Evolutionary conservation across 2,113 vertebrate species (phyloP), one percentile per base, ranked within the genome.

Genomic region (Aix galericulata): DNA sequence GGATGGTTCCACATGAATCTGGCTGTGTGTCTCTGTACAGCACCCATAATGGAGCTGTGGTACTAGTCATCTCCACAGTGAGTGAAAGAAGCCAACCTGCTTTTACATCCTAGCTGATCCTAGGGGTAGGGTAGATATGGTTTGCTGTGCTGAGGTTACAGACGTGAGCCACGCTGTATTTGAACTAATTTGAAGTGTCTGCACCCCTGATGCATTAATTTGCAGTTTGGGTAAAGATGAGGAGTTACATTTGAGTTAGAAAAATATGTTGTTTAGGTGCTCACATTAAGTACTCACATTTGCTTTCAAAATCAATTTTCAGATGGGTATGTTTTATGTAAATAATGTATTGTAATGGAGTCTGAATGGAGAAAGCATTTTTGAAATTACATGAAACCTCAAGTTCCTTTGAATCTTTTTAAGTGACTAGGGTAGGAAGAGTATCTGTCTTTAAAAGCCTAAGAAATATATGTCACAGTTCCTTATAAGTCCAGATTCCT

Each of bases 351-450:
- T 82, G 38, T 69, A 91, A 40, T 16, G 40, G 34, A 83, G n/a
- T 67, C 13, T 78, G 55, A 95, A 66, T 59, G 34, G 44, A 79
- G 71, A 80, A 82, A 79, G 29, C 6, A 21, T 60, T 55, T 3
- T 80, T 94, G 50, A 86, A 86, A 53, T 73, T 27, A 9, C 18
- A 14, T 58, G 34, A 82, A 88, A 22, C 3, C 1, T 4, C 17
- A 66, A 25, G 34, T 93, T 89, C 42, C 53, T 93, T 52, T 66
- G 22, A 53, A 68, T 85, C 58, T 29, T 56, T 82, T 85, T 27
- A 44, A 66, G 73, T 4, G 1, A 48, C 13, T 16, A 25, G 23
- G 16, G 42, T 20, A 76, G n/a, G 48, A 81, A 73, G 29, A 60
- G 44, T 64, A 6, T 71, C 25, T 46, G 8, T 26, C 46, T 66